Percentiles rank a stretch among this genome's conserved stretches.
Conservation (phyloP, 2,113 vertebrate species). For the Austrofundulus limnaeus region DNA sequence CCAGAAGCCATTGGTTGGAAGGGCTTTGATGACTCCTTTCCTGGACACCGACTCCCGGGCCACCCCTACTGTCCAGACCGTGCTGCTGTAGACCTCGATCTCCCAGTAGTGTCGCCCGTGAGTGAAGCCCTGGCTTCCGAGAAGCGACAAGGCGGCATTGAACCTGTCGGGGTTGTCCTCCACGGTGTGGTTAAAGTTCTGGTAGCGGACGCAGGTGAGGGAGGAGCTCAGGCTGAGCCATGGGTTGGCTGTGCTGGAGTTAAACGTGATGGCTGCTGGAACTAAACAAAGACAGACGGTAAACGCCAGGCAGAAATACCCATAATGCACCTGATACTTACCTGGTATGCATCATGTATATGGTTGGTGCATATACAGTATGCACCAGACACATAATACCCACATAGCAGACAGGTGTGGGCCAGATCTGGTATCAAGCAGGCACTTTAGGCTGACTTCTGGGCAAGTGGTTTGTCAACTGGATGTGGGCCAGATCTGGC, state of each 20-base stretch:
- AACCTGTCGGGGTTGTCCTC: constrained; percentile 81
- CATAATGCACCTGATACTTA: background rate
- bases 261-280: constrained; percentile 79
- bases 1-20: constrained; percentile 82
- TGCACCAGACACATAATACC: too few relatives aligned
- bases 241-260: constrained; percentile 82
- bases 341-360: too few relatives aligned
- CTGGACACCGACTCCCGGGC: constrained; percentile 78
- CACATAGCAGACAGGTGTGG: too few relatives aligned
- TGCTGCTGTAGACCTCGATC: constrained; percentile 82
- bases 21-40: constrained; percentile 82
- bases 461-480: too few relatives aligned
- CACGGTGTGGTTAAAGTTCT: constrained; percentile 78
- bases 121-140: constrained; percentile 80
- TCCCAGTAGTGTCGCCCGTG: constrained; percentile 84
- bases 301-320: too few relatives aligned
- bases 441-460: too few relatives aligned
- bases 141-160: constrained; percentile 79
- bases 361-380: too few relatives aligned
- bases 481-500: too few relatives aligned
- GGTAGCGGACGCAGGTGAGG: constrained; percentile 81
- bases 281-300: constrained; percentile 48
- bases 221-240: constrained; percentile 82
- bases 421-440: too few relatives aligned
- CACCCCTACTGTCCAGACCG: constrained; percentile 82